Evolutionary conservation across 2,888 invertebrate genomes (phyloP).

Genomic region (Noctua janthe): DNA sequence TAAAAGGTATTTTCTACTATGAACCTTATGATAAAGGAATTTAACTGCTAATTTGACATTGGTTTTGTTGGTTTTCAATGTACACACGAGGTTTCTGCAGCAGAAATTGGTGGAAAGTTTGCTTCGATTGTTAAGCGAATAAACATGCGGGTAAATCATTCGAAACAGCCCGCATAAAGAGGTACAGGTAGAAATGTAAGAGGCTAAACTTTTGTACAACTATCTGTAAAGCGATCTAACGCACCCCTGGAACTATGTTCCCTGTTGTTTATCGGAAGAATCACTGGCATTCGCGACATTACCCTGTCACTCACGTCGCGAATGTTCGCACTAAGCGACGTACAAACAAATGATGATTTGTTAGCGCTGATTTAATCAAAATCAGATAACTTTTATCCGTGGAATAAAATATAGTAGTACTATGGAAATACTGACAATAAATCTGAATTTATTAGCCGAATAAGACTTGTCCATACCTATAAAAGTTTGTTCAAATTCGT

Average conservation of each 20-base stretch:
- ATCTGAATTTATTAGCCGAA: not conserved
- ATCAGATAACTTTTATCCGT: not conserved
- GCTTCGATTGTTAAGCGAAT: slow-evolving; percentile 18
- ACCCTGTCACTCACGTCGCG: slow-evolving; percentile 32
- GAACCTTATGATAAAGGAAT: not conserved
- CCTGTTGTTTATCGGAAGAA: slow-evolving; percentile 59
- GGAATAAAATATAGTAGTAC: not conserved
- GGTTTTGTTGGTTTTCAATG: slow-evolving; percentile 2
- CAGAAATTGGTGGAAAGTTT: slow-evolving; percentile 34
- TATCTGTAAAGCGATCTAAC: slow-evolving; percentile 72
- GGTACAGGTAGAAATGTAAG: slow-evolving; percentile 51
- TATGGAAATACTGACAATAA: not conserved
- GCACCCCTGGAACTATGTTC: slow-evolving; percentile 62
- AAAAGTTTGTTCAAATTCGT: not conserved
- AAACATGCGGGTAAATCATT: slow-evolving; percentile 45
- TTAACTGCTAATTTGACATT: not conserved
- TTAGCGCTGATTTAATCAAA: not conserved
- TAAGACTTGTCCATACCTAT: not conserved
- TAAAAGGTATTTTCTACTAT: not conserved
- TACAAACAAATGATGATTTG: slow-evolving; percentile 37
- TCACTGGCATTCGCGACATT: slow-evolving; percentile 54
- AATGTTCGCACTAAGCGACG: slow-evolving; percentile 26
- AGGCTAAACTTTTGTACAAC: slow-evolving; percentile 67
- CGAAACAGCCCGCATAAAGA: slow-evolving; percentile 56
- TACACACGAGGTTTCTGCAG: not conserved